A percentile compares a stretch with the other conserved stretches of the same genome.
Evolutionary conservation across 2,888 invertebrate species (phyloP).

Genomic region (Arctia plantaginis): DNA sequence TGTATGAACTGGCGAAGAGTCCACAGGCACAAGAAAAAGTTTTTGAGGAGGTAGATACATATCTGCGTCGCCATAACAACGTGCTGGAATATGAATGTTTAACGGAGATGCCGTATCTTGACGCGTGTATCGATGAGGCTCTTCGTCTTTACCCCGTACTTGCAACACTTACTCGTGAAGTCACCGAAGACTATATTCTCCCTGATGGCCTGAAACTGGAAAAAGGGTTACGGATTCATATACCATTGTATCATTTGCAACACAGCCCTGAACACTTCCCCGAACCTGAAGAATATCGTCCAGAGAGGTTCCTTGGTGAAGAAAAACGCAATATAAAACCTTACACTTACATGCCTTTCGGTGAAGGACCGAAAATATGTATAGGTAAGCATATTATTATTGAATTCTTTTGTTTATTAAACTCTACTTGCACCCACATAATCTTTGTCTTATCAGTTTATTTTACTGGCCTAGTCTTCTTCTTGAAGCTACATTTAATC

Average conservation of each 20-base stretch:
- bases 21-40: constrained; percentile 51
- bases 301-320: constrained; percentile 68
- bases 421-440: no score
- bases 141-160: constrained; percentile 71
- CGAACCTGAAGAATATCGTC: constrained; percentile 66
- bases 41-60: constrained; percentile 61
- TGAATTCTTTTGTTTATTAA: neutral
- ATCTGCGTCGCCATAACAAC: constrained; percentile 56
- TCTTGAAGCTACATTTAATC: no score
- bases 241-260: constrained; percentile 71
- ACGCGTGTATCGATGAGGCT: constrained; percentile 66
- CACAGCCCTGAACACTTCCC: constrained; percentile 66
- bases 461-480: no score
- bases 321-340: constrained; percentile 59
- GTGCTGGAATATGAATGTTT: no score
- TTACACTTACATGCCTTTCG: no score
- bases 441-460: no score
- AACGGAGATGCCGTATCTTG: constrained; percentile 59
- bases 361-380: constrained; percentile 69
- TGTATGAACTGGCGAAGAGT: constrained; percentile 66
- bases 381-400: constrained; percentile 65
- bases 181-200: constrained; percentile 66
- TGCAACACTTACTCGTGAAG: constrained; percentile 65
- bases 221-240: constrained; percentile 67
- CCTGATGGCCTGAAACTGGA: constrained; percentile 65